phyloP scores from a whole-genome alignment of 2,888 invertebrate genomes.

The Caenorhabditis parvicauda region DNA sequence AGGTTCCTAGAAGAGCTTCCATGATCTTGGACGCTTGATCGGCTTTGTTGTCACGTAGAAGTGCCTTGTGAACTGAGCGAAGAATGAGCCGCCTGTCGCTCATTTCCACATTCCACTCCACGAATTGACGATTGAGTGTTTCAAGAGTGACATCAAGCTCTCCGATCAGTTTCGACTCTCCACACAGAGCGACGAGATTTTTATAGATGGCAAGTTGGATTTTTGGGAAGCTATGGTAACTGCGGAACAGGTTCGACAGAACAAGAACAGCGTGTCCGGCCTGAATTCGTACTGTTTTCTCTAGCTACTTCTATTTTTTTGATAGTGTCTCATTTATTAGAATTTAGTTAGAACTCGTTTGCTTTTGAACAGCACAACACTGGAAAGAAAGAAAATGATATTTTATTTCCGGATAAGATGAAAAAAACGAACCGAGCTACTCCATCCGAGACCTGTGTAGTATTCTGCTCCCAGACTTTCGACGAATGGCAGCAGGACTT shows the following conservation, averaged over 20 bases:
- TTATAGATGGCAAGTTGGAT: constrained; percentile 76
- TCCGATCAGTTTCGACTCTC: constrained; percentile 29
- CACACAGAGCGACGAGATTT: constrained; percentile 31
- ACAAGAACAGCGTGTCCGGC: constrained; percentile 67
- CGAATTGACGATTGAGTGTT: constrained; percentile 27
- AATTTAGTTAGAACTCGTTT: too few species aligned
- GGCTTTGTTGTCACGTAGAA: constrained; percentile 71
- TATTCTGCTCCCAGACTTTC: constrained; percentile 21
- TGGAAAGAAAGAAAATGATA: too few species aligned
- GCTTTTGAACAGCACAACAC: too few species aligned
- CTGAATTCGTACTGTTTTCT: too few species aligned
- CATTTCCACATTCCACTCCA: constrained; percentile 38
- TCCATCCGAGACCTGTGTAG: constrained; percentile 51
- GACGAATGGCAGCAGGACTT: constrained; percentile 70
- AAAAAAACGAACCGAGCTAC: constrained; percentile 30
- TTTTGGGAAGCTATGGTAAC: constrained; percentile 79
- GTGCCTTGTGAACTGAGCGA: constrained; percentile 48
- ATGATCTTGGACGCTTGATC: constrained; percentile 68
- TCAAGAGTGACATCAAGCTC: constrained; percentile 30
- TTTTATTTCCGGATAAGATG: too few species aligned
- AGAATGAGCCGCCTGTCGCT: constrained; percentile 45
- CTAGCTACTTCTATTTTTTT: too few species aligned
- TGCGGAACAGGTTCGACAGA: constrained; percentile 86
- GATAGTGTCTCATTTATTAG: too few species aligned
- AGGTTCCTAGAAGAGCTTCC: constrained; percentile 92